A percentile compares a stretch with the other conserved stretches of the same genome.
Evolutionary conservation across 1,140 invertebrate genomes (phyloP).

Genomic region (Penaeus indicus): DNA sequence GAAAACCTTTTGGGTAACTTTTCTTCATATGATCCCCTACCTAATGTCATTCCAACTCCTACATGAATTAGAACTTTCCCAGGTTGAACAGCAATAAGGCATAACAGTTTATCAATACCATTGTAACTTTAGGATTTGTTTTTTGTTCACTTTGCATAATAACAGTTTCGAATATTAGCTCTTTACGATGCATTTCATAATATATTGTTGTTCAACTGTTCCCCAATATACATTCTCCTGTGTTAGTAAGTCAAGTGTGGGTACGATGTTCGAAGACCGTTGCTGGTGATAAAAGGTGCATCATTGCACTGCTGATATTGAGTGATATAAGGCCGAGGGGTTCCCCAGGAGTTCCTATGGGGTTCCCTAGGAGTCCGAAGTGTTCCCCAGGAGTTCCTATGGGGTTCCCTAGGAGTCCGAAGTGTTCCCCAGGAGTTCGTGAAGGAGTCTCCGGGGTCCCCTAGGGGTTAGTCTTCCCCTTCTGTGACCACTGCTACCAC

Average conservation of each 20-base stretch:
- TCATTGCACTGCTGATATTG: conserved; percentile 48
- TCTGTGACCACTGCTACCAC: conserved; percentile 49
- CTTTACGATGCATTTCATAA: conserved; percentile 58
- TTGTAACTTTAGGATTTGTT: conserved; percentile 56
- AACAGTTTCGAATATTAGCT: conserved; percentile 57
- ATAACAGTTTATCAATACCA: conserved; percentile 58
- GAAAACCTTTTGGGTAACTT: conserved; percentile 57
- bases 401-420: too few relatives aligned
- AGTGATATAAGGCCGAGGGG: conserved; percentile 53
- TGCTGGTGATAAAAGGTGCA: conserved; percentile 50
- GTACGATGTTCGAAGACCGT: conserved; percentile 51
- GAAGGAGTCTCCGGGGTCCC: conserved; percentile 17
- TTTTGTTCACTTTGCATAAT: conserved; percentile 60
- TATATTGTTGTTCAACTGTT: conserved; percentile 61
- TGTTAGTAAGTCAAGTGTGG: conserved; percentile 56
- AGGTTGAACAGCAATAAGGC: conserved; percentile 61
- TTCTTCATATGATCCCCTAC: conserved; percentile 44
- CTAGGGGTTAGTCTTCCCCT: conserved; percentile 37
- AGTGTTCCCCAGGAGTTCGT: too few relatives aligned
- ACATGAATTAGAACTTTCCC: conserved; percentile 57
- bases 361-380: conserved; percentile 1
- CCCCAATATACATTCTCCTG: conserved; percentile 56
- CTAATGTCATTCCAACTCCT: conserved; percentile 61
- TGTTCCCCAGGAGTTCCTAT: neutral
- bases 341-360: too few relatives aligned